Evolutionary conservation across 2,888 invertebrate species (phyloP), one percentile per base, ranked within the genome.

Genomic region (Idaea aversata): DNA sequence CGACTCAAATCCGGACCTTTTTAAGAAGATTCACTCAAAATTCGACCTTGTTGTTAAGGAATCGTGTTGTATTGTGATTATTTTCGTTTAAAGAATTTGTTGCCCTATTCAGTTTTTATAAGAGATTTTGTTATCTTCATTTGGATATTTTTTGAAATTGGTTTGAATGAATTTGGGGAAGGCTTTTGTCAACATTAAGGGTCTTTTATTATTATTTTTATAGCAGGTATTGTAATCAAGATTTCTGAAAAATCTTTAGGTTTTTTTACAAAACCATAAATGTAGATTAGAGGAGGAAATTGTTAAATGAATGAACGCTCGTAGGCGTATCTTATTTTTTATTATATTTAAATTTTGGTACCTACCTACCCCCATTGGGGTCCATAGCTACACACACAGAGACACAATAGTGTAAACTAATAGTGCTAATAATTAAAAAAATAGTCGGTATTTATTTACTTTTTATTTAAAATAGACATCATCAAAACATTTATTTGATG

Each of bases 1-100:
- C 84, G 80, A 73, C 80, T 79, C 79, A 82, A 86, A 85, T 83
- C 81, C 84, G 78, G 77, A 84, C 82, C 83, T 87, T 87, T 86
- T 47, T 47, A 47, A 47, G 4, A 47, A 47, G 47, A 47, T 47
- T 47, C 47, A 47, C 47, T 47, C 13, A 47, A 47, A 47, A 47
- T 47, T 4, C 47, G 47, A 47, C 47, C 47, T 10, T 47, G 47
- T 47, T 3, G 47, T 47, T 47, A 5, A 47, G 47, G 13, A 47
- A 47, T 7, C 7, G 13, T 47, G 13, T 10, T 47, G 13, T 10
- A 13, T 47, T 47, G 47, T 47, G 47, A 47, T 47, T 10, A 47
- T 47, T 47, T 47, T 47, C 47, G 47, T 47, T 47, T 47, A 47
- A 47, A 47, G 47, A 47, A 47, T 47, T 47, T 47, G 47, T 7